Evolutionary conservation across 23 tunicate genomes (phyloP).

Genomic region (Diplosoma virens): DNA sequence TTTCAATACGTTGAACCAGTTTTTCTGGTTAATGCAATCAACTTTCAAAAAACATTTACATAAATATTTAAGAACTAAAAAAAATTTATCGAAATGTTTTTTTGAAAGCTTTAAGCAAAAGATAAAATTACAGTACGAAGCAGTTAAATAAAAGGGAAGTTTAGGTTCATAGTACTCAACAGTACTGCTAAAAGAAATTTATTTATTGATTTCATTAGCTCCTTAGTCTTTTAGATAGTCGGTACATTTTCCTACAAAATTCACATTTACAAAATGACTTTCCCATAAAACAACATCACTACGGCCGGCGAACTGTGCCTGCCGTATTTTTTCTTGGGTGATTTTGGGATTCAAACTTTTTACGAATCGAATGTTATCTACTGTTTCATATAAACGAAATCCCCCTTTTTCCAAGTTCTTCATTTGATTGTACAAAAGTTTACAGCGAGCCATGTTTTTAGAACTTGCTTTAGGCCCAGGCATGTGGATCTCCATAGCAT

Average conservation of each 20-base stretch:
- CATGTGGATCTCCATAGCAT: constrained; percentile 40
- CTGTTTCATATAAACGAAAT: constrained; percentile 37
- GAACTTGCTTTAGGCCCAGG: constrained; percentile 22
- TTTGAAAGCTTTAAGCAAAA: no score
- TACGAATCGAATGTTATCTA: constrained; percentile 28
- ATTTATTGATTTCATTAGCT: no score
- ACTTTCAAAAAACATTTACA: no score
- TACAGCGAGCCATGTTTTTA: constrained; percentile 9
- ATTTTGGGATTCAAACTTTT: neutral
- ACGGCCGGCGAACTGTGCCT: neutral
- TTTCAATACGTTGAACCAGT: no score
- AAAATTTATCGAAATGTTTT: no score
- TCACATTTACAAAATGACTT: constrained; percentile 47
- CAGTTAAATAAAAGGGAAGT: no score
- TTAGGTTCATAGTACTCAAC: no score
- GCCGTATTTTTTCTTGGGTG: neutral
- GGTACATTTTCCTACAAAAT: constrained; percentile 19
- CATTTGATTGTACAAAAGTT: constrained; percentile 28
- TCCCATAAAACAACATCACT: constrained; percentile 41
- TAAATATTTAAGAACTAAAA: no score
- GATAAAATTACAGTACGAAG: no score
- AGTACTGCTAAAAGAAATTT: no score
- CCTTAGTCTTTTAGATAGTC: no score
- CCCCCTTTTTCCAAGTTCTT: constrained; percentile 16
- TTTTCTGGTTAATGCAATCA: no score